A percentile compares a stretch with the other conserved stretches of the same genome.
Conservation (phyloP, 1,140 invertebrate genomes). For the Bombus vancouverensis region DNA sequence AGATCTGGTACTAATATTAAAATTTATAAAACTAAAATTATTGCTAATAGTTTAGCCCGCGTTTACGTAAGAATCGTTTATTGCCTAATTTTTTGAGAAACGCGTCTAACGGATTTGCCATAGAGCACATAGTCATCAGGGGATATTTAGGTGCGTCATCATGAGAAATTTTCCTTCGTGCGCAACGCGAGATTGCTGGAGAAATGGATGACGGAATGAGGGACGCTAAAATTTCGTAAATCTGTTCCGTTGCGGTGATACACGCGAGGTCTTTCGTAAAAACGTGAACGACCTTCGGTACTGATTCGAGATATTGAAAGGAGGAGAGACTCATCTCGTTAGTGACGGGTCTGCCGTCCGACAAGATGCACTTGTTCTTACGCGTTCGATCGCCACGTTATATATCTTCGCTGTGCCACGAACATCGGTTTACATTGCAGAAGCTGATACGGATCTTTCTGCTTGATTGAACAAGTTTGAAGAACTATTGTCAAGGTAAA, state of each 20-base stretch:
- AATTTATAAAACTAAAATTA: too few species aligned
- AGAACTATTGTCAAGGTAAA: not conserved
- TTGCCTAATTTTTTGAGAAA: slow-evolving; percentile 18
- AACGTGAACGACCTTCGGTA: slow-evolving; percentile 76
- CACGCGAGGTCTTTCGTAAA: slow-evolving; percentile 70
- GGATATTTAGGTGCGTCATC: not conserved
- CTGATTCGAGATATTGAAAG: slow-evolving; percentile 60
- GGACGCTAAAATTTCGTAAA: slow-evolving; percentile 42
- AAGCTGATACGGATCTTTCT: not conserved
- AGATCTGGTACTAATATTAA: too few species aligned
- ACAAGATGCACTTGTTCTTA: slow-evolving; percentile 74
- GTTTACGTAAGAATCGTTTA: not conserved
- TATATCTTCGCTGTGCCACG: not conserved
- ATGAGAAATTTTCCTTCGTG: not conserved
- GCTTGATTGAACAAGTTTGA: not conserved
- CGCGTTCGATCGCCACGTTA: slow-evolving; percentile 5
- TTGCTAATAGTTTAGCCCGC: too few species aligned
- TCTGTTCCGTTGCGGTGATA: not conserved
- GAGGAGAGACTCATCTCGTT: slow-evolving; percentile 74
- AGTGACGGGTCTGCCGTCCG: slow-evolving; percentile 70
- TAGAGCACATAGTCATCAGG: not conserved
- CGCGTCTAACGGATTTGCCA: fast-evolving
- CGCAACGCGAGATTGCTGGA: not conserved
- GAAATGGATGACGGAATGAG: not conserved
- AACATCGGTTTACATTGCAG: not conserved